Conservation (phyloP, 2,888 invertebrate genomes). For the Ellobium chinense region DNA sequence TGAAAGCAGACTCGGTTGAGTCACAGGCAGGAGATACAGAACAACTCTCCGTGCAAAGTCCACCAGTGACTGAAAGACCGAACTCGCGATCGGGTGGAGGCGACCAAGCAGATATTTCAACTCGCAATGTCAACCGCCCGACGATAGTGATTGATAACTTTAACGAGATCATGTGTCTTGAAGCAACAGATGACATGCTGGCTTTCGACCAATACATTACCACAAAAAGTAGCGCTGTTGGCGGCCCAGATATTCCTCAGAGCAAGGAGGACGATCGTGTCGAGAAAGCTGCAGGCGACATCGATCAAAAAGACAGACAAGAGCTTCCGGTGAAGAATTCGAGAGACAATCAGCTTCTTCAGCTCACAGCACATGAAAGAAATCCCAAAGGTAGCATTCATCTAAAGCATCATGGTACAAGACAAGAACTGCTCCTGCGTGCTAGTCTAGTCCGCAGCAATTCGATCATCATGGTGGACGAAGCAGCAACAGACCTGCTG, state of each 20-base stretch:
- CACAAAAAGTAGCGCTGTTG: not conserved
- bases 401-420: too few species aligned
- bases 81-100: too few species aligned
- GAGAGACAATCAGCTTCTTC: not conserved
- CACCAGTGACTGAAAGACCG: too few species aligned
- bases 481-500: constrained; percentile 14
- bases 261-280: not conserved
- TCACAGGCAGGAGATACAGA: too few species aligned
- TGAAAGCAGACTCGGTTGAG: too few species aligned
- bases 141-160: constrained; percentile 18
- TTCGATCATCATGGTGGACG: not conserved
- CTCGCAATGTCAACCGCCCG: too few species aligned
- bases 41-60: too few species aligned
- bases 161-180: not conserved
- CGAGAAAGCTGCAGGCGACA: not conserved
- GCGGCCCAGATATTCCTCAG: not conserved
- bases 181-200: not conserved
- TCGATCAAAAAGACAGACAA: not conserved
- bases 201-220: not conserved
- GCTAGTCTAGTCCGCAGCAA: not conserved
- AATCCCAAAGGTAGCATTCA: not conserved
- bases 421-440: not conserved
- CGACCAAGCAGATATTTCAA: too few species aligned
- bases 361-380: not conserved
- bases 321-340: not conserved